Percentiles rank a stretch among this genome's conserved stretches.
Conservation (phyloP, 1,140 invertebrate genomes). For the Liolophura sinensis region DNA sequence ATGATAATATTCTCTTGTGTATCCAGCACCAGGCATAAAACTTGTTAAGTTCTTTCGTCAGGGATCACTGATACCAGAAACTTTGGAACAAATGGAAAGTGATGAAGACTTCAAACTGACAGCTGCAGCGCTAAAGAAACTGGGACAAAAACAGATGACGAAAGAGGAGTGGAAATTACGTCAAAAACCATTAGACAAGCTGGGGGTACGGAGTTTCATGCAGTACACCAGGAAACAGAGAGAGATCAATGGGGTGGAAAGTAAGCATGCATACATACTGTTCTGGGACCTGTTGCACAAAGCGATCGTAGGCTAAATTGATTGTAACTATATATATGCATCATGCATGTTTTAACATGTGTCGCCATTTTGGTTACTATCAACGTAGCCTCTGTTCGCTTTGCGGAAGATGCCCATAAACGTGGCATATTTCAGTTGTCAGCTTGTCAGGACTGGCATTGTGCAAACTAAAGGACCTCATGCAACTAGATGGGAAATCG, state of each 20-base stretch:
- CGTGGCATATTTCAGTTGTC: no score
- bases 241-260: constrained; percentile 14
- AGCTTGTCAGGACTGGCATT: no score
- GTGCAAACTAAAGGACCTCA: no score
- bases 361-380: no score
- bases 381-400: no score
- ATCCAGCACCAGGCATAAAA: neutral
- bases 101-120: constrained; percentile 32
- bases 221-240: constrained; percentile 24
- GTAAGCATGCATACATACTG: constrained; percentile 6
- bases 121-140: constrained; percentile 25
- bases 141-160: constrained; percentile 32
- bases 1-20: neutral
- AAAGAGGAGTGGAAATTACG: constrained; percentile 32
- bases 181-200: constrained; percentile 31
- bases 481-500: no score
- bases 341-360: no score
- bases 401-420: no score
- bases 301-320: no score
- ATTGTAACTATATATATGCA: no score
- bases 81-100: constrained; percentile 37
- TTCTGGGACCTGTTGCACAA: no score
- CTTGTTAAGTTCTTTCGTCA: constrained; percentile 12
- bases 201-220: constrained; percentile 34
- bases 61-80: constrained; percentile 36